phyloP scores from a whole-genome alignment of 2,797 vertebrate species.

The Gadopsis bispinosus region DNA sequence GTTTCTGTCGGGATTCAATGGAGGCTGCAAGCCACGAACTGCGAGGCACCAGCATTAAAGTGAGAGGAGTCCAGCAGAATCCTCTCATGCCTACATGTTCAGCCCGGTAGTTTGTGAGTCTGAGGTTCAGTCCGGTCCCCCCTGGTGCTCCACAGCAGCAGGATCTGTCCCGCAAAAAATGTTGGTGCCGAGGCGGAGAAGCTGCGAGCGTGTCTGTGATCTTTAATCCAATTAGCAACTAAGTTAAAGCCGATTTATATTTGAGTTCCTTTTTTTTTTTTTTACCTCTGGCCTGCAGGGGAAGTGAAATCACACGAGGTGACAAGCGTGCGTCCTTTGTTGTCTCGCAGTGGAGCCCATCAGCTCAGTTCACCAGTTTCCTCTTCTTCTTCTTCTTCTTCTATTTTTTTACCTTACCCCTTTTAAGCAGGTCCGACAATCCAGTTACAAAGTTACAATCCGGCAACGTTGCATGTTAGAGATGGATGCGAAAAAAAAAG shows the following conservation, averaged over 20 bases:
- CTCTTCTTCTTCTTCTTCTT: constrained; percentile 14
- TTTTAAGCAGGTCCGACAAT: constrained; percentile 10
- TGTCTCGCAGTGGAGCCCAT: constrained; percentile 60
- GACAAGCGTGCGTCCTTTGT: constrained; percentile 63
- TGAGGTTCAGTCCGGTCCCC: constrained; percentile 2
- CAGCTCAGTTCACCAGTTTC: constrained; percentile 24
- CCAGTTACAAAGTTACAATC: constrained; percentile 45
- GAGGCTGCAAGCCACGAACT: constrained; percentile 52
- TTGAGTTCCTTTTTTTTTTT: constrained; percentile 39
- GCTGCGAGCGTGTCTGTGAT: constrained; percentile 6
- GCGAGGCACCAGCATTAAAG: constrained; percentile 36
- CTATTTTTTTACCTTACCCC: background rate
- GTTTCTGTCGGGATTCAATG: constrained; percentile 68
- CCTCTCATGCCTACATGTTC: constrained; percentile 19
- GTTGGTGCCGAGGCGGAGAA: background rate
- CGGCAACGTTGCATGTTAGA: background rate
- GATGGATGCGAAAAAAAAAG: background rate
- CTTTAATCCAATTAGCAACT: constrained; percentile 39
- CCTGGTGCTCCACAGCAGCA: constrained; percentile 11
- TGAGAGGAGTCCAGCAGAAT: constrained; percentile 42
- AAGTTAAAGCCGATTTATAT: constrained; percentile 43
- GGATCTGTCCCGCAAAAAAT: constrained; percentile 8
- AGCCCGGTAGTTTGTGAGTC: background rate
- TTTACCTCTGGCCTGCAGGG: background rate
- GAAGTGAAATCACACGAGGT: constrained; percentile 22